Evolutionary conservation across 2,888 invertebrate genomes (phyloP), one percentile per base, ranked within the genome.

Genomic region (Microctonus hyperodae): DNA sequence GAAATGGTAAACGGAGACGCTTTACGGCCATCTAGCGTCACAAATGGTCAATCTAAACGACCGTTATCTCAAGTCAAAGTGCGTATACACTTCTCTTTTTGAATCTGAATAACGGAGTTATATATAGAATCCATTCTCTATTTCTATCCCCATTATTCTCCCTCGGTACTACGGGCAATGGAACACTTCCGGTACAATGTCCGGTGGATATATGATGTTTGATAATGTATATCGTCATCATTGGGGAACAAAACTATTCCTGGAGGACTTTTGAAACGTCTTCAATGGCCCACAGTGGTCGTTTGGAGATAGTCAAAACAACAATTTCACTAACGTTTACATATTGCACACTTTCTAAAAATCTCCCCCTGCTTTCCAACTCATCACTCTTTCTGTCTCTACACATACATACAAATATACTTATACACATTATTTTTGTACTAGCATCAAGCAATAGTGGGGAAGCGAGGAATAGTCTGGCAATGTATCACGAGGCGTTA

Each of bases 21-120:
- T 83, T 83, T 80, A 82, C 79, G 79, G 80, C 81, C 80, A 81
- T 82, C 75, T 74, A 70, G 82, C 74, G 79, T 74, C 77, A 78
- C 44, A 74, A 78, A 75, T 80, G 83, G 83, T 83, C 83, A 83
- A 82, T 83, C 81, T 81, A 80, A 82, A 82, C 75, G 81, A 78
- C 79, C 75, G 78, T 82, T 83, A 82, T 83, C 75, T 69, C 61
- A 70, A n/a, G 60, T 69, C 70, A 67, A 67, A 44, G 44, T 44
- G 44, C 44, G 44, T 44, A 44, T 44, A 44, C 56, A 48, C n/a
- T n/a, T 67, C 64, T 70, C 70, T 70, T 70, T 69, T 73, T 71
- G 78, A 80, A 81, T 81, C 77, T 79, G 77, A 82, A 81, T 80
- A 80, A 79, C 73, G 72, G 71, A 73, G 75, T 74, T 44, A 7